Evolutionary conservation across 2,113 vertebrate genomes (phyloP).

Genomic region (Pelecanoides urinatrix): DNA sequence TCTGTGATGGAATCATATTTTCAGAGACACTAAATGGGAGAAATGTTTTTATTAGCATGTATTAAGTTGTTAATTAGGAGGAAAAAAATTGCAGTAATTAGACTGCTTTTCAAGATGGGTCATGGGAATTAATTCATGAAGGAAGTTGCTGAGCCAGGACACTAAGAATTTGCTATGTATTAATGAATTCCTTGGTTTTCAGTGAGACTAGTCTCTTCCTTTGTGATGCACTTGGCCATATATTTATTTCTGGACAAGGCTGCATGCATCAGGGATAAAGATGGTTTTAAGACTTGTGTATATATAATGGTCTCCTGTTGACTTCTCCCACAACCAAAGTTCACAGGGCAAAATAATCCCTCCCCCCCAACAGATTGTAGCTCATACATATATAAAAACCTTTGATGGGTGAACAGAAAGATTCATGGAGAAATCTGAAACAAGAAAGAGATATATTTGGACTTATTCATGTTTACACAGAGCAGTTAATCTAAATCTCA

Average conservation of each 20-base stretch:
- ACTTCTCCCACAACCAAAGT: neutral
- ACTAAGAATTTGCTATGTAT: neutral
- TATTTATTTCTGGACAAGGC: neutral
- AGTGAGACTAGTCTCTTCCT: neutral
- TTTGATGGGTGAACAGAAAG: constrained; percentile 23
- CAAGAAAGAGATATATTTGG: neutral
- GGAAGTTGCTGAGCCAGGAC: neutral
- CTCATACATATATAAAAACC: constrained; percentile 1
- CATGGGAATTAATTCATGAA: neutral
- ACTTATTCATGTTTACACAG: constrained; percentile 1
- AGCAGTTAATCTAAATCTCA: neutral
- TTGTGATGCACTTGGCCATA: neutral
- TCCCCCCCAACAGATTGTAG: neutral
- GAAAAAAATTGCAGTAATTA: neutral
- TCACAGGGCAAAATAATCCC: neutral
- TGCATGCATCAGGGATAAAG: neutral
- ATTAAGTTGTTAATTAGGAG: neutral
- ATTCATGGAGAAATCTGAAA: neutral
- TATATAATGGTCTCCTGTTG: neutral
- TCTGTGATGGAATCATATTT: neutral
- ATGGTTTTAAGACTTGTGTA: neutral
- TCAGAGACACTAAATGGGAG: neutral
- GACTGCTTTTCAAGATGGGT: neutral
- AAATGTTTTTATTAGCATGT: neutral
- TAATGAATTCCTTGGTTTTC: neutral